phyloP scores from a whole-genome alignment of 2,797 vertebrate genomes.

The Gouania willdenowi region DNA sequence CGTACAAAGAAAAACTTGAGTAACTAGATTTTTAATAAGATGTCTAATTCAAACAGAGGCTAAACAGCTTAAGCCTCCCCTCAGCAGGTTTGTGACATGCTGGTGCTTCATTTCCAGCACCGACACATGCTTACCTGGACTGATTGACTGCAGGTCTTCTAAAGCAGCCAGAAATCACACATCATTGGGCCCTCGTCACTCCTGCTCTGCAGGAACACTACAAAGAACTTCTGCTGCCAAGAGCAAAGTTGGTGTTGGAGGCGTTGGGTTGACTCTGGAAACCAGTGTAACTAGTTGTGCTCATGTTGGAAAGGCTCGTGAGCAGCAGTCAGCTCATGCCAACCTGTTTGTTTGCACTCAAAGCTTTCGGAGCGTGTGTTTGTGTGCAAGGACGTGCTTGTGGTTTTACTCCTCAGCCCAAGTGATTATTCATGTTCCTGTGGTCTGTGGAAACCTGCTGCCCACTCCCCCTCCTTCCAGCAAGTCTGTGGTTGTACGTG shows the following conservation, averaged over 20 bases:
- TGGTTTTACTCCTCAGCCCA: conserved; percentile 43
- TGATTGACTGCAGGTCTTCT: conserved; percentile 1
- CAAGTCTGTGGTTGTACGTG: too few species aligned
- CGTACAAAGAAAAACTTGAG: background rate
- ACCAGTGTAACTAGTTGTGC: conserved; percentile 17
- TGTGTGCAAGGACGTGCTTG: conserved; percentile 21
- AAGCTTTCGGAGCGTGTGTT: conserved; percentile 30
- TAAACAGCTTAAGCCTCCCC: conserved; percentile 34
- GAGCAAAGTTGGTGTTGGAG: conserved; percentile 5
- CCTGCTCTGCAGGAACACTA: conserved; percentile 14
- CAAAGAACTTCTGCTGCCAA: conserved; percentile 28
- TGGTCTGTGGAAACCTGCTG: conserved; percentile 32
- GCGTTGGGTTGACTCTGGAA: background rate
- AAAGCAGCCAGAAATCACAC: background rate
- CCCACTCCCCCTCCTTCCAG: conserved; percentile 4
- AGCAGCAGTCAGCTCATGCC: conserved; percentile 15
- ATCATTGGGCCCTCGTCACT: background rate
- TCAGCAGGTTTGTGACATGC: conserved; percentile 13
- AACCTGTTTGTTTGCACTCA: conserved; percentile 40
- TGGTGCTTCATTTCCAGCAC: background rate
- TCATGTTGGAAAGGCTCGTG: conserved; percentile 22
- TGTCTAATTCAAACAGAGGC: conserved; percentile 29
- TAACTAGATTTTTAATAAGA: conserved; percentile 8
- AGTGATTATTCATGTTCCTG: conserved; percentile 45
- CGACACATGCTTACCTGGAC: conserved; percentile 13